phyloP scores from a whole-genome alignment of 2,888 invertebrate species.

The Leptarthrus brevirostris region DNA sequence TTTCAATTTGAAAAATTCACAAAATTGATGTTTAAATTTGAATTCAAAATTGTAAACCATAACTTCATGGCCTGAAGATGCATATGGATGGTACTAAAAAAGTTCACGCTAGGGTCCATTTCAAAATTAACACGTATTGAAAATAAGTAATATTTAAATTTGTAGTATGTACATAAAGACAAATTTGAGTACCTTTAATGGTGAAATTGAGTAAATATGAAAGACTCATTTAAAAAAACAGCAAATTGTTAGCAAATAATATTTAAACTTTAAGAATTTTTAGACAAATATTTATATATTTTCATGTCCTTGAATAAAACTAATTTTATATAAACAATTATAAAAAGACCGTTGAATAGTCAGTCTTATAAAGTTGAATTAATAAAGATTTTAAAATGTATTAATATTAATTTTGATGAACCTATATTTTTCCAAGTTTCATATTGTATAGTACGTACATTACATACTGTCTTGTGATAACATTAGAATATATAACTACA shows the following conservation, averaged over 20 bases:
- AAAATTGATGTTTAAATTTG: constrained; percentile 25
- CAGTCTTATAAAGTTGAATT: constrained; percentile 39
- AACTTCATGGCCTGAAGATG: constrained; percentile 14
- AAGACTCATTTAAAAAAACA: neutral
- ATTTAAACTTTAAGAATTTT: constrained; percentile 25
- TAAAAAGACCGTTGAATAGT: constrained; percentile 26
- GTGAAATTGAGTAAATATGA: neutral
- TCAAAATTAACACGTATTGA: constrained; percentile 5
- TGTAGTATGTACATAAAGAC: neutral
- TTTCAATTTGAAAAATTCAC: too few relatives aligned
- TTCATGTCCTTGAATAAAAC: constrained; percentile 37
- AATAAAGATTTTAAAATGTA: constrained; percentile 32
- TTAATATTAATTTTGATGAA: neutral
- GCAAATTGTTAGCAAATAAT: constrained; percentile 25
- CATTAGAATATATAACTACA: too few relatives aligned
- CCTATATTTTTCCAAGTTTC: neutral
- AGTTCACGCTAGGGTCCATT: constrained; percentile 33
- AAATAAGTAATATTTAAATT: constrained; percentile 22
- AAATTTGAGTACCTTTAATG: constrained; percentile 40
- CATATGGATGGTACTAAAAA: constrained; percentile 22
- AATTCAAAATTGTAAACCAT: too few relatives aligned
- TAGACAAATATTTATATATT: constrained; percentile 45
- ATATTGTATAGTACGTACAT: too few relatives aligned
- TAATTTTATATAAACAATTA: constrained; percentile 34
- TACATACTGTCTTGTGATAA: too few relatives aligned